Evolutionary conservation across 2,113 vertebrate species (phyloP), one percentile per base, ranked within the genome.

Genomic region (Galeopterus variegatus): DNA sequence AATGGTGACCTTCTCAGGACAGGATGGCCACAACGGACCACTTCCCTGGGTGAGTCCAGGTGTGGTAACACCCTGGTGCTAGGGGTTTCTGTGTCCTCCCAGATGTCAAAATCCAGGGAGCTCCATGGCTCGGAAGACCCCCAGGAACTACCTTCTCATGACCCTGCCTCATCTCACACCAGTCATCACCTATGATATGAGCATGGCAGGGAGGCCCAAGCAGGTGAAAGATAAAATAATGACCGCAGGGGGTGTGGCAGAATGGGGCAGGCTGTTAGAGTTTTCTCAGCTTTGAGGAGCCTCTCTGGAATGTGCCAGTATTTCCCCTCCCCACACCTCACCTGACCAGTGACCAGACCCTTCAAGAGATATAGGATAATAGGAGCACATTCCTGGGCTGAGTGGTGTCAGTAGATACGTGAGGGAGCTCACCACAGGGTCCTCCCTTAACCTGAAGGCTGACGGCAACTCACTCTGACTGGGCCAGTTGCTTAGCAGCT

Each of bases 11-110:
- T 48, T 73, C 62, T 56, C 33, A 17, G 45, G 23, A 3, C 0
- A 10, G 17, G 9, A 11, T 0, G 2, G 45, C 73, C 64, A 1
- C 15, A 33, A 11, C 15, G 1, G 1, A 10, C n/a, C 28, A 3
- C 73, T 15, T 28, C 56, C 52, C 58, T 13, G 52, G 60, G 31
- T 0, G 0, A 76, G 84, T 33, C 23, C 56, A 33, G 41, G 41
- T 21, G 24, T 72, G 7, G 19, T 58, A 5, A 33, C 18, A 12
- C 6, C 33, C 11, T 45, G 69, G 36, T 0, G 15, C 33, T 56
- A 36, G 24, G 33, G 11, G 7, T 45, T 4, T 58, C 87, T 82
- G 60, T 62, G 80, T 73, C 76, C 33, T 28, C 45, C 48, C 31
- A 0, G 5, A 4, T 33, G 72, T 64, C 54, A 8, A 21, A 28